Conservation (phyloP, 2,797 vertebrate genomes). For the Carapus acus region DNA sequence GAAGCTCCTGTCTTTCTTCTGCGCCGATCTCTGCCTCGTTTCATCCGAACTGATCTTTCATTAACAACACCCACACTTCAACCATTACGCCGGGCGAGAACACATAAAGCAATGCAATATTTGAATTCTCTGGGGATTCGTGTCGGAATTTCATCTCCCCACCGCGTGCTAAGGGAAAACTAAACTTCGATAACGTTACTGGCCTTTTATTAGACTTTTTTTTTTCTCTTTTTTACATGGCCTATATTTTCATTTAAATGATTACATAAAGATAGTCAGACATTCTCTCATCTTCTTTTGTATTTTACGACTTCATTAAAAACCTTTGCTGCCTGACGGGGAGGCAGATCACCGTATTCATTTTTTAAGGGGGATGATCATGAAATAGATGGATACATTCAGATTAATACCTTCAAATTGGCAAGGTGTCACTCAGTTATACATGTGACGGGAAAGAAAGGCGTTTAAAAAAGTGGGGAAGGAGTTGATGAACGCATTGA, state of each 20-base stretch:
- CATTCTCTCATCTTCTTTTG: slow-evolving; percentile 2
- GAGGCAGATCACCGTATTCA: too few species aligned
- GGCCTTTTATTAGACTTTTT: slow-evolving; percentile 11
- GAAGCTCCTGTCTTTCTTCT: slow-evolving; percentile 30
- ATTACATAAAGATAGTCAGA: slow-evolving; percentile 2
- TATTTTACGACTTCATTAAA: background rate
- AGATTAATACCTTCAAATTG: too few species aligned
- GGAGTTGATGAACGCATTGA: too few species aligned
- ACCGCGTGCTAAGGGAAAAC: too few species aligned
- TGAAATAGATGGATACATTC: too few species aligned
- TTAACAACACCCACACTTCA: slow-evolving; percentile 41
- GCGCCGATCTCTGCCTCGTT: slow-evolving; percentile 10
- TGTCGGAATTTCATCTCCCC: slow-evolving; percentile 19
- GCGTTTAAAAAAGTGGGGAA: too few species aligned
- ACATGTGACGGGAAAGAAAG: too few species aligned
- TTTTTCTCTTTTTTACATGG: too few species aligned
- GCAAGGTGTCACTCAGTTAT: too few species aligned
- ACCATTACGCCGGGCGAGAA: slow-evolving; percentile 14
- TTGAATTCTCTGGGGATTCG: slow-evolving; percentile 14
- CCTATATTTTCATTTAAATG: background rate
- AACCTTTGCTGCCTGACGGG: too few species aligned
- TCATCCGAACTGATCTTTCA: slow-evolving; percentile 41
- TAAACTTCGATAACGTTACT: slow-evolving; percentile 18
- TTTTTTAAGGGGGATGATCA: too few species aligned
- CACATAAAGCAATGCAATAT: slow-evolving; percentile 27